Evolutionary conservation across 2,797 vertebrate species (phyloP), one percentile per base, ranked within the genome.

Genomic region (Melanotaenia maccullochi): DNA sequence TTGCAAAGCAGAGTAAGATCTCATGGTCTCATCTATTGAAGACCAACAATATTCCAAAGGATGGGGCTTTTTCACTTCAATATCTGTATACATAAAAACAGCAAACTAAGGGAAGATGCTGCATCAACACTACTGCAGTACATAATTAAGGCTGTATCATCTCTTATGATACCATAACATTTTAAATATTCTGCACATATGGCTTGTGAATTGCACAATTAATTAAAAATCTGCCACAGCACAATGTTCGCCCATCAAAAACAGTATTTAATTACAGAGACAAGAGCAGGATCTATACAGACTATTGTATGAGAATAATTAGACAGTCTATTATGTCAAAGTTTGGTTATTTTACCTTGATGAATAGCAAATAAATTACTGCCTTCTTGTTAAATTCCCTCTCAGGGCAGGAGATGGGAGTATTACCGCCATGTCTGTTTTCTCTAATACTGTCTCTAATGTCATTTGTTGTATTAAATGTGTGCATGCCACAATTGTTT

Each of bases 201-300:
- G 22, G 44, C 56, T 20, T 28, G 20, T 75, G 44, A 60, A 82
- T 76, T 78, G 52, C 64, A 59, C 25, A n/a, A 60, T 65, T 67
- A 77, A 70, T 54, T 72, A 75, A 71, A 77, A 75, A 70, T 61
- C 57, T 73, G 57, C 74, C 65, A 40, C 8, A 16, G 13, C 8
- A 13, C n/a, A 38, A 63, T 44, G 24, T 60, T 75, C 1, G 25
- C 30, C 44, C 28, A 68, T 81, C 75, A 38, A 73, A 80, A 74
- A 68, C 67, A 36, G 56, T 18, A 68, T 67, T 73, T 54, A 77
- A 79, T 75, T 65, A 67, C 35, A 64, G 58, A 78, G 66, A 61
- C 54, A 71, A 44, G 55, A 65, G 71, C 33, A 61, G 64, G 25
- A 25, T 51, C 22, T 54, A 61, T 69, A 64, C 14, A 28, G 33